Conservation (phyloP, 2,888 invertebrate species). For the Noctua pronuba region DNA sequence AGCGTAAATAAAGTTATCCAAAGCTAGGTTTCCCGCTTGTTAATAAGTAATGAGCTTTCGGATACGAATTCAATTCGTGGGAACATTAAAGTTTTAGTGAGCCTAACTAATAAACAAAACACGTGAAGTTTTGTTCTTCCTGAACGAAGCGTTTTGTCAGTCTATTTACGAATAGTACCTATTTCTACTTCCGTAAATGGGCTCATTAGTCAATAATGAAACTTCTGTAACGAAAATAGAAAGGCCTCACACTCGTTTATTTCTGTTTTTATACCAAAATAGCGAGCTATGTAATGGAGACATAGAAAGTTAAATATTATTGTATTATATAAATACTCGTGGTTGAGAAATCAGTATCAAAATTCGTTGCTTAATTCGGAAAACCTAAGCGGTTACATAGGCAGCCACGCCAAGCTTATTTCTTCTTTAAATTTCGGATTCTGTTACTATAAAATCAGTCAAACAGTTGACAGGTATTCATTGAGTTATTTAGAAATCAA, state of each 20-base stretch:
- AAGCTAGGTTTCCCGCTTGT: conserved; percentile 5
- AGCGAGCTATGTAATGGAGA: not conserved
- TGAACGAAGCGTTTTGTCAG: not conserved
- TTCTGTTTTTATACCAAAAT: not conserved
- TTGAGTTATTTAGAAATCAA: conserved; percentile 1
- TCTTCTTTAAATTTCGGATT: not conserved
- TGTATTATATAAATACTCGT: not conserved
- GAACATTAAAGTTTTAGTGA: conserved; percentile 12
- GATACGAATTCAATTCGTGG: conserved; percentile 12
- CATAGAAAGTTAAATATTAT: not conserved
- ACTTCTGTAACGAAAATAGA: not conserved
- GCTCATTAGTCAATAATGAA: not conserved
- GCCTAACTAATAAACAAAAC: not conserved
- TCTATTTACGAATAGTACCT: not conserved
- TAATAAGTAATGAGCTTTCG: conserved; percentile 28
- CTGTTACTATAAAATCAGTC: not conserved
- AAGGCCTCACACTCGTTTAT: not conserved
- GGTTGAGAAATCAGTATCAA: not conserved
- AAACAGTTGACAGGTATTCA: not conserved
- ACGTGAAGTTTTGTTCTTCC: not conserved
- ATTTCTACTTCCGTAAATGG: not conserved
- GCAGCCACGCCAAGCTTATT: not conserved
- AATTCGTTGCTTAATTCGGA: not conserved
- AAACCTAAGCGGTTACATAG: not conserved
- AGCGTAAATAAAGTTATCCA: conserved; percentile 11